A percentile compares a stretch with the other conserved stretches of the same genome.
phyloP scores from a whole-genome alignment of 2,797 vertebrate species.

The Podargus strigoides region DNA sequence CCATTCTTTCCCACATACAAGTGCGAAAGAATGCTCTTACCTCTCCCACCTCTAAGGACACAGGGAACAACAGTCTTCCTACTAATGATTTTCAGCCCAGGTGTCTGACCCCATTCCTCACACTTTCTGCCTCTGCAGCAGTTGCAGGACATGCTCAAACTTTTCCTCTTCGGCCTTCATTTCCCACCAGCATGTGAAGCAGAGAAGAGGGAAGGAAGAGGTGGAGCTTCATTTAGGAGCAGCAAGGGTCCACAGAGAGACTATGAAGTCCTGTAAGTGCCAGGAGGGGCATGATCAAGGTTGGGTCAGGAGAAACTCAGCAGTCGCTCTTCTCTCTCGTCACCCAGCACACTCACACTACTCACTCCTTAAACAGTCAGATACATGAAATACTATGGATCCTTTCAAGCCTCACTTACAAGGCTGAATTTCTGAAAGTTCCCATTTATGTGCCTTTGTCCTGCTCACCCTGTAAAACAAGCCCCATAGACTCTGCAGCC shows the following conservation, averaged over 20 bases:
- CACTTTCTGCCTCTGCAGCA: background rate
- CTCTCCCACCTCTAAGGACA: background rate
- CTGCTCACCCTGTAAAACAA: background rate
- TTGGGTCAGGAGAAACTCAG: background rate
- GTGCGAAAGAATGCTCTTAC: background rate
- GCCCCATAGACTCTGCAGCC: background rate
- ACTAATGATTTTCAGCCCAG: background rate
- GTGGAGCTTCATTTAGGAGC: background rate
- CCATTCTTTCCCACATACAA: background rate
- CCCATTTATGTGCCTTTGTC: background rate
- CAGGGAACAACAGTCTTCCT: background rate
- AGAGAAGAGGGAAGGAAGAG: background rate
- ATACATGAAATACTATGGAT: background rate
- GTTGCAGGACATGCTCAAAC: background rate
- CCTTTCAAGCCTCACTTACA: background rate
- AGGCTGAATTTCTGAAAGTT: background rate
- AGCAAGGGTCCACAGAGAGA: background rate
- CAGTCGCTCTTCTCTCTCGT: background rate
- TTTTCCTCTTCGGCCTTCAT: background rate
- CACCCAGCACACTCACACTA: background rate
- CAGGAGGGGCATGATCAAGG: rapidly evolving
- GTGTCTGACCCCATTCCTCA: background rate
- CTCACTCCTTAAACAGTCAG: background rate
- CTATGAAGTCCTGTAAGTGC: background rate
- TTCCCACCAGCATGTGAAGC: background rate